Evolutionary conservation across 2,888 invertebrate species (phyloP).

Genomic region (Cerastis leucographa): DNA sequence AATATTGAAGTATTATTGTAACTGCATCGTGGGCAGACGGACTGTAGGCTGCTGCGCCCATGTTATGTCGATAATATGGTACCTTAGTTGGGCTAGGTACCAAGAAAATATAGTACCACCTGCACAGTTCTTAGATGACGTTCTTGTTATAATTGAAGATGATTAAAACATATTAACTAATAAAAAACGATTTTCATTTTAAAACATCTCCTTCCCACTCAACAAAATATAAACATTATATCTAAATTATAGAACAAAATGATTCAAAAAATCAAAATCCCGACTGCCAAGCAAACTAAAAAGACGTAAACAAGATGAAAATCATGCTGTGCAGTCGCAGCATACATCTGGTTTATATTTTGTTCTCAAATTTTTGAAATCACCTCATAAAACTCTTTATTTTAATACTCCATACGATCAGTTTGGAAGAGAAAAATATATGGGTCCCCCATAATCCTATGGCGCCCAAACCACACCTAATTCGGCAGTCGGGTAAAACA

Average conservation of each 20-base stretch:
- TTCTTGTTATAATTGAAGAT: not conserved
- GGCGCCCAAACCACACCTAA: not conserved
- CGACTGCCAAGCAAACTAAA: not conserved
- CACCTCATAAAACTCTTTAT: not conserved
- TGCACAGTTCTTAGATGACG: no score
- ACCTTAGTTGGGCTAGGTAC: no score
- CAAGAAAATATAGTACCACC: no score
- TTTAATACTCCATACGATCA: not conserved
- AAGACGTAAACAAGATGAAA: not conserved
- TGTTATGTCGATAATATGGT: no score
- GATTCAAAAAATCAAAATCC: not conserved
- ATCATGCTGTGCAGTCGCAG: not conserved
- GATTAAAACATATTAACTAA: not conserved
- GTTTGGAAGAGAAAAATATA: no score
- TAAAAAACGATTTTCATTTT: constrained; percentile 1
- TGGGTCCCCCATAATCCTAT: not conserved
- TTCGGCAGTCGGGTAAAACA: not conserved
- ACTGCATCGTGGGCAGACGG: no score
- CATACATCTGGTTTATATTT: not conserved
- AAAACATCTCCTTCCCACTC: not conserved
- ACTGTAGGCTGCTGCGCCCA: no score
- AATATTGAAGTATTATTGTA: no score
- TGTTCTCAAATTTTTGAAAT: not conserved
- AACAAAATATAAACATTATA: not conserved
- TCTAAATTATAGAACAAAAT: not conserved